Evolutionary conservation across 2,113 vertebrate genomes (phyloP).

Genomic region (Taxidea taxus): DNA sequence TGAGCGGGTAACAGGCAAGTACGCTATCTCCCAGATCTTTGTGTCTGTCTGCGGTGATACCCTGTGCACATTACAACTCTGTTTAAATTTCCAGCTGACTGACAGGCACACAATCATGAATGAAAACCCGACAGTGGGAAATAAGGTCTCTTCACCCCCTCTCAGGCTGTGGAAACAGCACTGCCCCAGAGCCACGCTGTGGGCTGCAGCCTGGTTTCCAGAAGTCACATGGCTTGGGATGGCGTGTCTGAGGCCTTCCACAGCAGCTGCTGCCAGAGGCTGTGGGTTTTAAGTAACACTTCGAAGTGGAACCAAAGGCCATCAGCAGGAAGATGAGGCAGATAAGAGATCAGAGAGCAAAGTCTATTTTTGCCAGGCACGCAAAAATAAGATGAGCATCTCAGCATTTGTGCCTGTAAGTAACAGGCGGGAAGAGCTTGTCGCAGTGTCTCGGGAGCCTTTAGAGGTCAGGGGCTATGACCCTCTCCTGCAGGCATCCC

Average conservation of each 20-base stretch:
- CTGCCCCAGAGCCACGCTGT: background rate
- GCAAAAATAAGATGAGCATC: background rate
- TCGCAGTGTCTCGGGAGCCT: background rate
- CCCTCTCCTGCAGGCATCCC: background rate
- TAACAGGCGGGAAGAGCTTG: background rate
- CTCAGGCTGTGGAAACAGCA: accelerated
- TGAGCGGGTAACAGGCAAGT: background rate
- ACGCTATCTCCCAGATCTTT: background rate
- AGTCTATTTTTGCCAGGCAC: background rate
- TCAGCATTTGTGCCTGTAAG: background rate
- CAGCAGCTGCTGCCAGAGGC: background rate
- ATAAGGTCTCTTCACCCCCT: background rate
- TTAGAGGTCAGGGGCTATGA: background rate
- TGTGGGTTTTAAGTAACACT: constrained; percentile 3
- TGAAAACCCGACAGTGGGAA: constrained; percentile 33
- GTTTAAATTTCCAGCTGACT: constrained; percentile 24
- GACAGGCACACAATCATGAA: background rate
- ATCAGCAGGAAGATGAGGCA: background rate
- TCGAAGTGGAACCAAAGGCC: background rate
- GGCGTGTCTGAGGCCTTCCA: background rate
- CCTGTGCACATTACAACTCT: background rate
- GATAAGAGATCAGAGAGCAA: background rate
- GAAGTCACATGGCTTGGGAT: background rate
- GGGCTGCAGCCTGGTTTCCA: background rate
- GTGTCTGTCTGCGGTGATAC: background rate